Percentiles rank a stretch among this genome's conserved stretches.
These are phyloP conservation scores for Brienomyrus longianalis DNA, from an alignment of 2,113 vertebrate genomes.

Conservation along the genomic window DNA sequence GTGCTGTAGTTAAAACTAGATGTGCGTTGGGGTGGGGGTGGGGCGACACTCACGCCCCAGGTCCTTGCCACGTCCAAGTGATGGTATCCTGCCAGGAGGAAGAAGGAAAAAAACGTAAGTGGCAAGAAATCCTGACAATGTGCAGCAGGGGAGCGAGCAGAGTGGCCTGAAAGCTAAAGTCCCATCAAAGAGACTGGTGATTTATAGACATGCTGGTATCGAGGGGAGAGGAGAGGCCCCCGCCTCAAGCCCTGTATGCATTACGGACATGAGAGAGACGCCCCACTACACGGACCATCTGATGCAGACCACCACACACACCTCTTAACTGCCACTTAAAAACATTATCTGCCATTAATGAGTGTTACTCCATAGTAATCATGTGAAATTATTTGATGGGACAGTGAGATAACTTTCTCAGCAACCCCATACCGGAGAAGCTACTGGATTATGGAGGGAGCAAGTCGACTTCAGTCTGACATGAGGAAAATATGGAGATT, in stretches of 20 bases:
- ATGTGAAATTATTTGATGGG: neutral
- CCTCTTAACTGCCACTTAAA: neutral
- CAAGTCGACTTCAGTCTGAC: neutral
- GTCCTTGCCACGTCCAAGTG: constrained; percentile 77
- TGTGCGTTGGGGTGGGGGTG: neutral
- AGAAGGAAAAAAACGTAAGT: neutral
- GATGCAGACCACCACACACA: neutral
- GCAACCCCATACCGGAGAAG: neutral
- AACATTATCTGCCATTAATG: neutral
- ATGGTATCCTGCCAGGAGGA: constrained; percentile 64
- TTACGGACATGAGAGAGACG: neutral
- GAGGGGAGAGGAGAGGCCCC: neutral
- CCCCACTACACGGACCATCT: neutral
- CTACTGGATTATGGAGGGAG: neutral
- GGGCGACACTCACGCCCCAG: constrained; percentile 66
- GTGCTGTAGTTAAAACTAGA: neutral
- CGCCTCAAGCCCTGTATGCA: neutral
- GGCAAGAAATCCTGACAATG: neutral
- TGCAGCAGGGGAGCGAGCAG: neutral
- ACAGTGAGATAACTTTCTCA: neutral
- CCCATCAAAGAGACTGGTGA: neutral
- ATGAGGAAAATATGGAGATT: neutral
- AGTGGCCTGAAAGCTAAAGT: neutral
- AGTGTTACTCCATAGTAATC: neutral
- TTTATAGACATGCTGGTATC: neutral